These are phyloP conservation scores for Xerus inauris DNA, from an alignment of 2,113 vertebrate genomes.

Conservation along the genomic window DNA sequence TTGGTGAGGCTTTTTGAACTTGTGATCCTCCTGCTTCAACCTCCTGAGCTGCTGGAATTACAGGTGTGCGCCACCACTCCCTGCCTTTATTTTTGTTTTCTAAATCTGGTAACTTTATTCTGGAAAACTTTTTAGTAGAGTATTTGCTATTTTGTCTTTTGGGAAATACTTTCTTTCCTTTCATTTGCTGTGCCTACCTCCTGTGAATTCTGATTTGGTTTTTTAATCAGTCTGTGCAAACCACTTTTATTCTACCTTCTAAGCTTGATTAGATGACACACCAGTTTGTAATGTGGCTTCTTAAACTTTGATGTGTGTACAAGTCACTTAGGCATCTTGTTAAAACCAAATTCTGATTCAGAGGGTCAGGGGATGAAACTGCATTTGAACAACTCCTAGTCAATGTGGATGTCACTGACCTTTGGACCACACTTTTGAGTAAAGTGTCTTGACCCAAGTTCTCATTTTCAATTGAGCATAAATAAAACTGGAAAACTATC, in stretches of 20 bases:
- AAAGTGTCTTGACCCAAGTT: not conserved
- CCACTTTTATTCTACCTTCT: not conserved
- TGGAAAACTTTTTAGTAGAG: not conserved
- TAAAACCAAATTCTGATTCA: not conserved
- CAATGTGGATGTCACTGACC: rapidly evolving
- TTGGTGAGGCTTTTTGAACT: no score
- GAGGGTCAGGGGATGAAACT: not conserved
- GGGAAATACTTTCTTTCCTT: not conserved
- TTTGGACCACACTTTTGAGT: not conserved
- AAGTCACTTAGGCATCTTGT: not conserved
- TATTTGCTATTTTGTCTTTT: not conserved
- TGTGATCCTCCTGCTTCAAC: no score
- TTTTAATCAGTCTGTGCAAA: no score
- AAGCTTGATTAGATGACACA: rapidly evolving
- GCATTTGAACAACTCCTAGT: not conserved
- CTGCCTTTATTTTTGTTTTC: not conserved
- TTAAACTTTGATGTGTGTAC: not conserved
- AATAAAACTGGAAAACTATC: not conserved
- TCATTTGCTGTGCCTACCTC: not conserved
- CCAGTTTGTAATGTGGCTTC: not conserved
- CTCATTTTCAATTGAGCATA: not conserved
- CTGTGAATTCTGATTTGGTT: not conserved
- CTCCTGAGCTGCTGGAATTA: no score
- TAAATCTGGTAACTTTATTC: not conserved
- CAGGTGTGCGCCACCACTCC: no score